A percentile compares a stretch with the other conserved stretches of the same genome.
Conservation (phyloP, 2,888 invertebrate species). For the Ctena decussata region DNA sequence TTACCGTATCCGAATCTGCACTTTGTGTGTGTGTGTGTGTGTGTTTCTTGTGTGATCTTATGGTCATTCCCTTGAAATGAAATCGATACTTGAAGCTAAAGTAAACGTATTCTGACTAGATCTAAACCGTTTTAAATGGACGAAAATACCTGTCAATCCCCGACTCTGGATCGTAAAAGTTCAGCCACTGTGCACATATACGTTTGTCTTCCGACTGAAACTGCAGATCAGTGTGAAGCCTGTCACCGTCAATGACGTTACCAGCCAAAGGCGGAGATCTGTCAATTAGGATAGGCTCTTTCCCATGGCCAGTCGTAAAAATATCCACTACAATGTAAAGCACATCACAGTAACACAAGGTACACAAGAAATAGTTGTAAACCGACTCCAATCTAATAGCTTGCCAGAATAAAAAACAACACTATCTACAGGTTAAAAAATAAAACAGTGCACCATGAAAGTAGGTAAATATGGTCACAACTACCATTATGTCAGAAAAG, state of each 20-base stretch:
- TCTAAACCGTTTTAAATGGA: too few species aligned
- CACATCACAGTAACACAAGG: neutral
- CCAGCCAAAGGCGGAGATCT: slow-evolving; percentile 72
- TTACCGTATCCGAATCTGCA: too few species aligned
- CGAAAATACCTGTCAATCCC: slow-evolving; percentile 73
- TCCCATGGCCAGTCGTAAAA: slow-evolving; percentile 71
- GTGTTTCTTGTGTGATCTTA: too few species aligned
- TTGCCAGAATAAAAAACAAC: neutral
- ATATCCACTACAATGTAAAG: slow-evolving; percentile 69
- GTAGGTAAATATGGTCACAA: too few species aligned
- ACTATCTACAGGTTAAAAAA: too few species aligned
- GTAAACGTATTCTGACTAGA: too few species aligned
- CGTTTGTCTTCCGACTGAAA: slow-evolving; percentile 63
- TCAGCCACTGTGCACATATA: slow-evolving; percentile 75
- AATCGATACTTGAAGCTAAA: too few species aligned
- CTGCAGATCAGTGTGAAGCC: slow-evolving; percentile 53
- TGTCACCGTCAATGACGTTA: slow-evolving; percentile 72
- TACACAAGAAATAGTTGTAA: too few species aligned
- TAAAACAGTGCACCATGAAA: neutral
- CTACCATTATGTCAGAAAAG: too few species aligned
- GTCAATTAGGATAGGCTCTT: slow-evolving; percentile 78
- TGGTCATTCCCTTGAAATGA: too few species aligned
- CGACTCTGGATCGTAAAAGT: slow-evolving; percentile 78
- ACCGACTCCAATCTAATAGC: neutral
- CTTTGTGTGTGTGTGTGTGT: too few species aligned